Evolutionary conservation across 1,140 invertebrate genomes (phyloP).

Genomic region (Hyles euphorbiae): DNA sequence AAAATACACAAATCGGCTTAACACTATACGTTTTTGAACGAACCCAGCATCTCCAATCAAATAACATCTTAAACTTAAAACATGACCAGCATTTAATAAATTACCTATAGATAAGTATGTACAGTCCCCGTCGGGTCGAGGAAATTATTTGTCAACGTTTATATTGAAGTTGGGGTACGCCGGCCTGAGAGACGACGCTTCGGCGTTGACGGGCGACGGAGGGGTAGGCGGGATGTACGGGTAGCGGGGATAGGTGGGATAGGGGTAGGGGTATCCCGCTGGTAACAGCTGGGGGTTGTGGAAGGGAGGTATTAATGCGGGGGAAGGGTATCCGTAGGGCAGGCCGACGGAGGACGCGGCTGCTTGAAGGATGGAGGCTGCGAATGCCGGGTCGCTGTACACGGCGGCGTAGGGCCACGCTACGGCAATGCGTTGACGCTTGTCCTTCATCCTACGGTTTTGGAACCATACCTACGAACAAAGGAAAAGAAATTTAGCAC

Average conservation of each 20-base stretch:
- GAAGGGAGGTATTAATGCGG: constrained; percentile 71
- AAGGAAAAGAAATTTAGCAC: constrained; percentile 27
- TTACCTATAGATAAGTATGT: constrained; percentile 29
- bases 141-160: constrained; percentile 59
- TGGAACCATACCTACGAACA: constrained; percentile 96
- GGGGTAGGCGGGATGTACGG: constrained; percentile 58
- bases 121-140: constrained; percentile 17
- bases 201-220: constrained; percentile 51
- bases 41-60: too few relatives aligned
- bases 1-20: too few relatives aligned
- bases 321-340: constrained; percentile 76
- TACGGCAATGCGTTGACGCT: constrained; percentile 93
- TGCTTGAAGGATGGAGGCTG: constrained; percentile 92
- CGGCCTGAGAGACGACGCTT: constrained; percentile 45
- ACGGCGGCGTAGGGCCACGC: constrained; percentile 96
- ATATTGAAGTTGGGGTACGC: constrained; percentile 61
- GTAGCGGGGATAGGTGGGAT: constrained; percentile 54
- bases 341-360: constrained; percentile 83
- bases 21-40: too few relatives aligned
- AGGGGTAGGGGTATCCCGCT: constrained; percentile 63
- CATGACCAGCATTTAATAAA: constrained; percentile 38
- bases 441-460: constrained; percentile 99
- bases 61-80: background rate
- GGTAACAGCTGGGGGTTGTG: constrained; percentile 71
- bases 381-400: constrained; percentile 93